Base-by-base conservation (phyloP, 2,888 invertebrate genomes). In the Lithosia quadra region DNA sequence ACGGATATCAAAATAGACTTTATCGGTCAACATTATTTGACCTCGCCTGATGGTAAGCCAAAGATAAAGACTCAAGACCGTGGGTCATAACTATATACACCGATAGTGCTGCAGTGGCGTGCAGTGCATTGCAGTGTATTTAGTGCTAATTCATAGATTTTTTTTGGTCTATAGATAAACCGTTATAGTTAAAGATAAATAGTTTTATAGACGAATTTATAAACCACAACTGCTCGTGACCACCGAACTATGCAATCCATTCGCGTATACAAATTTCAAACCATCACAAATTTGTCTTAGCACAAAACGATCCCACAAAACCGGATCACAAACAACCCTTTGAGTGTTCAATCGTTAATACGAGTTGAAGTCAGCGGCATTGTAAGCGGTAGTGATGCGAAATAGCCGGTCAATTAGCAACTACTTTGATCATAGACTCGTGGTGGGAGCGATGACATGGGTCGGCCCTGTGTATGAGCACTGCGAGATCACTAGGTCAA, bases 381-480 rank as follows among this genome's bases (percentile, higher is more conserved):
- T 70, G 57, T 73, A 73, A 75, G 64, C 63, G 63, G 72, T 76
- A 76, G 74, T 86, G 85, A 82, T 73, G 80, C 77, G 81, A 76
- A 81, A 82, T 63, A 73, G 73, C 72, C 78, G 78, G 85, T 86
- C 85, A 86, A 86, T 86, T 84, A 83, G 75, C 73, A 75, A 65
- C 22, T 72, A 73, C 87, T 86, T 86, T 86, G 86, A 86, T 84
- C 84, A 80, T 73, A 70, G 65, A 78, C 75, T 78, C 77, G 84
- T 80, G 72, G 64, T 65, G 76, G 69, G 76, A 77, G 74, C 77
- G 67, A 63, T 85, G 86, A 86, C 81, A 82, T 78, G 85, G 86
- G 86, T 86, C 74, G 55, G 60, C 67, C 36, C 76, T 76, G 77
- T 65, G 65, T 73, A 70, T 73, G 75, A 71, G 72, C 68, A 62